Percentiles rank a stretch among this genome's conserved stretches.
Conservation (phyloP, 2,797 vertebrate genomes). For the Petrocephalus sullivani region DNA sequence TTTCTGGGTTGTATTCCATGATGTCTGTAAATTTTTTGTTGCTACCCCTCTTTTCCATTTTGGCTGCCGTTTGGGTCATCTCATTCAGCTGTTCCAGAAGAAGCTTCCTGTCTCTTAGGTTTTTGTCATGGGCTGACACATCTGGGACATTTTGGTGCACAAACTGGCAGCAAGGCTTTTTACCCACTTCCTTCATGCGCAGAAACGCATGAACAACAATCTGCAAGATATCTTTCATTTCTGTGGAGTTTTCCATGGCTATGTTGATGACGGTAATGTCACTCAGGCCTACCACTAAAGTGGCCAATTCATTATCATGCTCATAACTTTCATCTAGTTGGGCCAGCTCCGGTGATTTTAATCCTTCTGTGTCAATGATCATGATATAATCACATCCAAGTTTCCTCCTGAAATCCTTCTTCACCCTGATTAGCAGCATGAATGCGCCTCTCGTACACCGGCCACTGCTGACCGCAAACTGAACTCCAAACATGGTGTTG, state of each 20-base stretch:
- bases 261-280: constrained; percentile 61
- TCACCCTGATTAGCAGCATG: constrained; percentile 57
- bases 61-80: constrained; percentile 56
- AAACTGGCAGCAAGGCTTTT: constrained; percentile 56
- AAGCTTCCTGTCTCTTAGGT: constrained; percentile 50
- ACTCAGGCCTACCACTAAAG: constrained; percentile 58
- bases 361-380: constrained; percentile 62
- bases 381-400: constrained; percentile 58
- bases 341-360: constrained; percentile 57
- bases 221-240: constrained; percentile 61
- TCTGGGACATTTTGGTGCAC: constrained; percentile 62
- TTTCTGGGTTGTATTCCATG: constrained; percentile 57
- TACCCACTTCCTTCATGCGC: constrained; percentile 57
- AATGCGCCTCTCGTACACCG: constrained; percentile 63
- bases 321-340: constrained; percentile 55
- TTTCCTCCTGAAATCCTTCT: constrained; percentile 47
- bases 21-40: constrained; percentile 55
- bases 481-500: constrained; percentile 68
- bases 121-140: constrained; percentile 58
- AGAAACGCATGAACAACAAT: constrained; percentile 60
- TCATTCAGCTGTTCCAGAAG: constrained; percentile 54
- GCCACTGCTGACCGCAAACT: constrained; percentile 69
- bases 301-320: constrained; percentile 63
- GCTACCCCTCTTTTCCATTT: constrained; percentile 52
- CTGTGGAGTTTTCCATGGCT: constrained; percentile 58